Evolutionary conservation across 2,888 invertebrate species (phyloP).

Genomic region (Brachyopa scutellaris): DNA sequence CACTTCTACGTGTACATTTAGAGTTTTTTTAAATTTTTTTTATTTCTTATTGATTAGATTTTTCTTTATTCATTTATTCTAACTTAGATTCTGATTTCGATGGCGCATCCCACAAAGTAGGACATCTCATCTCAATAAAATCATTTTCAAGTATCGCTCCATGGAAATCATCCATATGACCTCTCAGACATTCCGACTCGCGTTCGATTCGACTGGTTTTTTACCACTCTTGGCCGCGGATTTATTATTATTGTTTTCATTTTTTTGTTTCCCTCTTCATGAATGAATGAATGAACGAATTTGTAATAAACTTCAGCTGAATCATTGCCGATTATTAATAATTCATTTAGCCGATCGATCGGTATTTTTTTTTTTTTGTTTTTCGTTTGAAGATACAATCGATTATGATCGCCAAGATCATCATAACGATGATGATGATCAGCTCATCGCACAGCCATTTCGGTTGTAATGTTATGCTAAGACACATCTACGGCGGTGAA

Average conservation of each 20-base stretch:
- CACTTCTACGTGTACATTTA: too few species aligned
- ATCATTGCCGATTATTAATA: slow-evolving; percentile 46
- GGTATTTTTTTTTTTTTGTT: not conserved
- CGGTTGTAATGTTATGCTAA: not conserved
- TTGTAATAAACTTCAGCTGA: slow-evolving; percentile 32
- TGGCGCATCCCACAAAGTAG: slow-evolving; percentile 22
- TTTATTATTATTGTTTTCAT: not conserved
- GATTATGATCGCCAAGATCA: not conserved
- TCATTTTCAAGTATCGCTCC: slow-evolving; percentile 26
- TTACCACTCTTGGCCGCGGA: not conserved
- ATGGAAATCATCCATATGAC: slow-evolving; percentile 8
- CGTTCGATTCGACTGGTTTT: slow-evolving; percentile 32
- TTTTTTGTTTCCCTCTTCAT: too few species aligned
- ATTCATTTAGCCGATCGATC: slow-evolving; percentile 21
- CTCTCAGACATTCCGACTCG: slow-evolving; percentile 26
- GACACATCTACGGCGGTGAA: slow-evolving; percentile 5
- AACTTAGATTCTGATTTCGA: not conserved
- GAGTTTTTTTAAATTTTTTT: too few species aligned
- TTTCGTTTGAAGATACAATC: not conserved
- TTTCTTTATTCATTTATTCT: slow-evolving; percentile 31
- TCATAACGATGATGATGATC: not conserved
- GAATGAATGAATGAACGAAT: slow-evolving; percentile 40
- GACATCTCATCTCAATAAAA: slow-evolving; percentile 31
- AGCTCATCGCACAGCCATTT: not conserved
- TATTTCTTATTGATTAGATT: slow-evolving; percentile 16